Percentiles rank a stretch among this genome's conserved stretches.
Evolutionary conservation across 2,113 vertebrate genomes (phyloP).

Genomic region (Alectura lathami): DNA sequence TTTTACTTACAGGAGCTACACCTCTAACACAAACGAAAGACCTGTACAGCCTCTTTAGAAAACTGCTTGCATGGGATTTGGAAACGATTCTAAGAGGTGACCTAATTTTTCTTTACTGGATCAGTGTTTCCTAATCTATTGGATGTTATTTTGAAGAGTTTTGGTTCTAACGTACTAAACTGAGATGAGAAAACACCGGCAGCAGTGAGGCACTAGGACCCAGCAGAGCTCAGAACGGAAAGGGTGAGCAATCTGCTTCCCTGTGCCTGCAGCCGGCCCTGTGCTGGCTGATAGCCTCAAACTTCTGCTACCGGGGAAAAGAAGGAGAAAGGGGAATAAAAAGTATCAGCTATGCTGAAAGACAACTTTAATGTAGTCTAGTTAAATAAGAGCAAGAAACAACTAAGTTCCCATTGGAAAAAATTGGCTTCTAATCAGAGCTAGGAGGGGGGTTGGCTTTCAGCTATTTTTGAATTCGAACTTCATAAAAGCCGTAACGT

Average conservation of each 20-base stretch:
- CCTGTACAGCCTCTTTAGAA: not conserved
- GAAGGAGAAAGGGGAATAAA: fast-evolving
- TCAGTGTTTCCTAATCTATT: not conserved
- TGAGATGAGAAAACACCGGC: fast-evolving
- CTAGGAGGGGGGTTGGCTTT: not conserved
- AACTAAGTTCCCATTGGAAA: not conserved
- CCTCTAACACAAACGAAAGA: not conserved
- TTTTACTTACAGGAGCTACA: not conserved
- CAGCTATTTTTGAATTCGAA: not conserved
- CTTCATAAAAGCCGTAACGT: fast-evolving
- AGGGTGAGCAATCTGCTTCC: not conserved
- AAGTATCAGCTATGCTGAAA: not conserved
- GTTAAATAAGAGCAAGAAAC: not conserved
- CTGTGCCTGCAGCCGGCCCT: not conserved
- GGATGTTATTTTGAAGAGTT: not conserved
- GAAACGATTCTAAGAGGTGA: not conserved
- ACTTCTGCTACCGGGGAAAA: not conserved
- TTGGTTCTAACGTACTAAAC: not conserved
- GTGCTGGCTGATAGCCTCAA: fast-evolving
- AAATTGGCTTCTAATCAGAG: not conserved
- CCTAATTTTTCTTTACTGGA: not conserved
- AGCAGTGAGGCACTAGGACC: not conserved
- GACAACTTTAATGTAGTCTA: not conserved
- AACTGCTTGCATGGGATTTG: not conserved
- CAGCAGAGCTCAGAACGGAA: fast-evolving